Percentiles rank a stretch among this genome's conserved stretches.
These are phyloP conservation scores for Rhegmatorhina hoffmannsi DNA, from an alignment of 2,113 vertebrate species.

Conservation along the genomic window DNA sequence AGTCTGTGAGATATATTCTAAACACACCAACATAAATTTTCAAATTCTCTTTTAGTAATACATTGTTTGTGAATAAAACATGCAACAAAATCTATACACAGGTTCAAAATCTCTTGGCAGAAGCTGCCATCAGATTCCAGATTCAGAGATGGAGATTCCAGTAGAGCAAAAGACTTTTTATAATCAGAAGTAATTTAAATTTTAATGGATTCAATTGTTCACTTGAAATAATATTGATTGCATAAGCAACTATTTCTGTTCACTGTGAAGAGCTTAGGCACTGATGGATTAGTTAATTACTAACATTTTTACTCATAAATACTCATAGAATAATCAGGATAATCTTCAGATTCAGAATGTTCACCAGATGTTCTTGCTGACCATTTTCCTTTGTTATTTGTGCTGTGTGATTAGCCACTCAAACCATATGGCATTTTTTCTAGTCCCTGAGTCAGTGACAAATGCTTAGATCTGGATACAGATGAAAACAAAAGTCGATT, in stretches of 20 bases:
- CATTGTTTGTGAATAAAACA: background rate
- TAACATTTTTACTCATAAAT: background rate
- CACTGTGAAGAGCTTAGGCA: background rate
- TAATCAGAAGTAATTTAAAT: background rate
- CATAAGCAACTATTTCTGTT: background rate
- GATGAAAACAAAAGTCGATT: slow-evolving; percentile 10
- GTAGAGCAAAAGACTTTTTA: background rate
- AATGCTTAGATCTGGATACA: slow-evolving; percentile 13
- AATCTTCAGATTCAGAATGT: slow-evolving; percentile 25
- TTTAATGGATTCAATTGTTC: background rate
- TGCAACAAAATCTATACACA: background rate
- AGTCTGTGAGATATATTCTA: background rate
- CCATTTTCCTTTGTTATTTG: background rate
- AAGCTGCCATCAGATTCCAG: background rate
- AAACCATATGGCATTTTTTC: background rate
- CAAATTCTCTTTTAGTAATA: background rate
- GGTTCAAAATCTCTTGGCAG: background rate
- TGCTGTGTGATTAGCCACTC: background rate
- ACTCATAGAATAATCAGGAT: slow-evolving; percentile 15
- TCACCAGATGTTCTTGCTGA: slow-evolving; percentile 51
- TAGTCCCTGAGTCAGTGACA: background rate
- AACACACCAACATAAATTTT: background rate
- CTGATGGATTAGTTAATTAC: background rate
- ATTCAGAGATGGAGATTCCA: background rate
- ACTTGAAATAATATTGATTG: background rate